Conservation (phyloP, 2,888 invertebrate species). For the Mesodorylaimus sp. region DNA sequence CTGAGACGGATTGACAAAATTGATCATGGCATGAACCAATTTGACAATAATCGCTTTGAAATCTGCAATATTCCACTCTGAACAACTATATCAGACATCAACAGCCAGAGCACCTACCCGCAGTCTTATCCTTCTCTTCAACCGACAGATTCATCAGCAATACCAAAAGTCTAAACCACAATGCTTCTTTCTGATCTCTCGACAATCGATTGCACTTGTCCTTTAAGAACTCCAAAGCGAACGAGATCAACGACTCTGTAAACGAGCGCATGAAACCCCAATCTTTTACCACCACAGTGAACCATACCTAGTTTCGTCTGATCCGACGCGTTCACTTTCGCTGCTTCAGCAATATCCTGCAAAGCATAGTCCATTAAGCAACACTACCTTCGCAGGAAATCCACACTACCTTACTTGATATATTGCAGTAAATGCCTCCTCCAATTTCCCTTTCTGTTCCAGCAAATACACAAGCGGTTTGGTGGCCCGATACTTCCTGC, state of each 20-base stretch:
- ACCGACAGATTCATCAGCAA: neutral
- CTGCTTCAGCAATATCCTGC: neutral
- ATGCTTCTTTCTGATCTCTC: too few species aligned
- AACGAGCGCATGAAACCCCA: too few species aligned
- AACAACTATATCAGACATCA: neutral
- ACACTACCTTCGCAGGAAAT: neutral
- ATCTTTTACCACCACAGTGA: neutral
- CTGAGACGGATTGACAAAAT: neutral
- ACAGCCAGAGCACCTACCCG: neutral
- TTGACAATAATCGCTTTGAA: neutral
- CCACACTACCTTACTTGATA: neutral
- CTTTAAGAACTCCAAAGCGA: too few species aligned
- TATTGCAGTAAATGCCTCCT: neutral
- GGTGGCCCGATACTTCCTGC: neutral
- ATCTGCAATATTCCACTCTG: neutral
- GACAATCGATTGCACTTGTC: too few species aligned
- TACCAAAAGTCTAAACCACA: neutral
- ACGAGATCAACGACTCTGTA: too few species aligned
- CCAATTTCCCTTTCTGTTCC: neutral
- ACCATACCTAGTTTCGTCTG: neutral
- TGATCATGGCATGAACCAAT: neutral
- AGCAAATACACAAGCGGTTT: neutral
- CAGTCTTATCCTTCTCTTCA: neutral
- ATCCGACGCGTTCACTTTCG: too few species aligned
- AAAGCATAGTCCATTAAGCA: neutral